Percentiles rank a stretch among this genome's conserved stretches.
Evolutionary conservation across 1,140 invertebrate genomes (phyloP).

Genomic region (Bemisia tabaci): DNA sequence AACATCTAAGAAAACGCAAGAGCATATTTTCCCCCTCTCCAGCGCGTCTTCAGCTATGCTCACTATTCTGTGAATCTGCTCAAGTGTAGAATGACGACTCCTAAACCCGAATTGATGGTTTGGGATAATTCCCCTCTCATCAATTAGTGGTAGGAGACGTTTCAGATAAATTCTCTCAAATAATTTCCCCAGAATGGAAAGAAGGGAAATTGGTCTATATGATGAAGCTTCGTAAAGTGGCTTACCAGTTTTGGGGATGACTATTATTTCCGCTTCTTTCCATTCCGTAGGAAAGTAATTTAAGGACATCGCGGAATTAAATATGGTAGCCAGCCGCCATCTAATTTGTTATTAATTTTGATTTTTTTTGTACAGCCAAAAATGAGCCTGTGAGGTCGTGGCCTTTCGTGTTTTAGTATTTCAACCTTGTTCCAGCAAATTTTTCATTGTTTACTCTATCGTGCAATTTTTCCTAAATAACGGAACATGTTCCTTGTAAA

Average conservation of each 20-base stretch:
- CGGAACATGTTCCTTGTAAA: too few species aligned
- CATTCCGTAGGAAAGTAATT: constrained; percentile 15
- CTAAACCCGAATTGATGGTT: constrained; percentile 7
- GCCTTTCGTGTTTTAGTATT: too few species aligned
- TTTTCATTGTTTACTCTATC: too few species aligned
- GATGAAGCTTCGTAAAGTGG: constrained; percentile 16
- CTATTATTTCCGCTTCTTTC: constrained; percentile 26
- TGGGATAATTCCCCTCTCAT: too few species aligned
- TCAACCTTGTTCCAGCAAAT: too few species aligned
- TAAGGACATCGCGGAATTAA: neutral
- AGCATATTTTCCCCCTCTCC: constrained; percentile 16
- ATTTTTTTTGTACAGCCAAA: too few species aligned
- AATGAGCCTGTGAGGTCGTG: too few species aligned
- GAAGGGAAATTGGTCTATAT: constrained; percentile 25
- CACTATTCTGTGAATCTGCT: constrained; percentile 10
- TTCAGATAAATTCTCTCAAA: constrained; percentile 19
- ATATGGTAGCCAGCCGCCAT: neutral
- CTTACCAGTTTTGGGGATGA: constrained; percentile 25
- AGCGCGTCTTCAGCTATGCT: neutral
- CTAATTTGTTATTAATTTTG: too few species aligned
- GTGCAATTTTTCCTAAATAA: too few species aligned
- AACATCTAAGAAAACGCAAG: constrained; percentile 26
- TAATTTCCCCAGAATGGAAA: constrained; percentile 21
- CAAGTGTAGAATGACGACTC: neutral
- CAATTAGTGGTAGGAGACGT: constrained; percentile 11